Conservation (phyloP, 2,888 invertebrate species). For the Hedya salicella region DNA sequence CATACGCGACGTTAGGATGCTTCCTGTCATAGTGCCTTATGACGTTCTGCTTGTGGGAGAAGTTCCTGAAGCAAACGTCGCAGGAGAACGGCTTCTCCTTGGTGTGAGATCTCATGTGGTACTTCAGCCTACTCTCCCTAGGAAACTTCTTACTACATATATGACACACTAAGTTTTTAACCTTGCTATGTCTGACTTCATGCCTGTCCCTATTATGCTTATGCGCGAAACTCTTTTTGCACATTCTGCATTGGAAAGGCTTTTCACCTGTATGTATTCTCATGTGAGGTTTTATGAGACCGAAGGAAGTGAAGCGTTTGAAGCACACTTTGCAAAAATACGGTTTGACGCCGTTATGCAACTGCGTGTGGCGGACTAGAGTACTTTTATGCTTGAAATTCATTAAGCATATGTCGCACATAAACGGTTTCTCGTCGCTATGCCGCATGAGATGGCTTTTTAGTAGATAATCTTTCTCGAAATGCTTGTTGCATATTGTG, state of each 20-base stretch:
- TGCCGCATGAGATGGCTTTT: slow-evolving; percentile 54
- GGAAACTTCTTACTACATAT: slow-evolving; percentile 69
- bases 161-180: slow-evolving; percentile 64
- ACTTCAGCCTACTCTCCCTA: slow-evolving; percentile 65
- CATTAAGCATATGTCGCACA: slow-evolving; percentile 53
- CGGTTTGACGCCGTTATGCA: slow-evolving; percentile 58
- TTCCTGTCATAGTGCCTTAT: slow-evolving; percentile 67
- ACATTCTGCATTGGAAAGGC: slow-evolving; percentile 59
- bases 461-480: slow-evolving; percentile 51
- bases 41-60: slow-evolving; percentile 71
- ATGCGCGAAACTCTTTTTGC: slow-evolving; percentile 63
- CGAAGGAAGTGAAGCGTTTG: slow-evolving; percentile 54
- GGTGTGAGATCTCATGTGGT: slow-evolving; percentile 67
- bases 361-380: slow-evolving; percentile 59
- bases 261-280: slow-evolving; percentile 64
- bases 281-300: slow-evolving; percentile 61
- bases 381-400: slow-evolving; percentile 67
- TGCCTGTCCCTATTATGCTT: slow-evolving; percentile 72
- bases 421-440: slow-evolving; percentile 50
- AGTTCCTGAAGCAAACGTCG: slow-evolving; percentile 61
- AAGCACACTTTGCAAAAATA: slow-evolving; percentile 56
- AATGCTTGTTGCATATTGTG: slow-evolving; percentile 52
- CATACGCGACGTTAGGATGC: slow-evolving; percentile 63
- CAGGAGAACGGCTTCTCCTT: slow-evolving; percentile 67
- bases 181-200: slow-evolving; percentile 57